A percentile compares a stretch with the other conserved stretches of the same genome.
phyloP scores from a whole-genome alignment of 2,888 invertebrate genomes.

The Andricus curvator region DNA sequence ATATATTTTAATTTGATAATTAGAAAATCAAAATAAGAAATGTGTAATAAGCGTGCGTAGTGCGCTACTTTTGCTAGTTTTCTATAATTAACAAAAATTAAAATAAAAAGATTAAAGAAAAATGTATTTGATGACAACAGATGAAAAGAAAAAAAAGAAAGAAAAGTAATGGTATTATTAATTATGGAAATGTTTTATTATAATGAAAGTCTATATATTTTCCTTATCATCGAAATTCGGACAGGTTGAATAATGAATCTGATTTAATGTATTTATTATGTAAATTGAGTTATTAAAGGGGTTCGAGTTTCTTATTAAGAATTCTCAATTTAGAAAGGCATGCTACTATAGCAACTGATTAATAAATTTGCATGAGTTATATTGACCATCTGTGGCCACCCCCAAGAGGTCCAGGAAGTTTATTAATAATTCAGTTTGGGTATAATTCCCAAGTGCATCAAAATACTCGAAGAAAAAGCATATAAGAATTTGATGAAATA shows the following conservation, averaged over 20 bases:
- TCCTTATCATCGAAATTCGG: background rate
- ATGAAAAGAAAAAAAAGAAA: background rate
- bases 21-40: too few relatives aligned
- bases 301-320: constrained; percentile 30
- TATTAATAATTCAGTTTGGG: constrained; percentile 1
- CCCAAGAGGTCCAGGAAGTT: constrained; percentile 1
- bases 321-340: constrained; percentile 21
- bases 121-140: too few relatives aligned
- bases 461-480: background rate
- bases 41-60: too few relatives aligned
- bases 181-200: background rate
- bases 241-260: constrained; percentile 13
- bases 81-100: too few relatives aligned
- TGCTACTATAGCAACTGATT: constrained; percentile 36
- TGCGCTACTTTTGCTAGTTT: too few relatives aligned
- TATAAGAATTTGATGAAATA: background rate
- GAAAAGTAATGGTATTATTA: background rate
- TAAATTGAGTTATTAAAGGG: constrained; percentile 1
- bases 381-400: constrained; percentile 30
- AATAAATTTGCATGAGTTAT: constrained; percentile 38
- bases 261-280: constrained; percentile 26
- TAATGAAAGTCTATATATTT: background rate
- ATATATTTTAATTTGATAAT: too few relatives aligned
- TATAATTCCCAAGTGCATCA: background rate
- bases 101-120: too few relatives aligned